These are phyloP conservation scores for Epinotia nisella DNA, from an alignment of 2,888 invertebrate species.

Conservation along the genomic window DNA sequence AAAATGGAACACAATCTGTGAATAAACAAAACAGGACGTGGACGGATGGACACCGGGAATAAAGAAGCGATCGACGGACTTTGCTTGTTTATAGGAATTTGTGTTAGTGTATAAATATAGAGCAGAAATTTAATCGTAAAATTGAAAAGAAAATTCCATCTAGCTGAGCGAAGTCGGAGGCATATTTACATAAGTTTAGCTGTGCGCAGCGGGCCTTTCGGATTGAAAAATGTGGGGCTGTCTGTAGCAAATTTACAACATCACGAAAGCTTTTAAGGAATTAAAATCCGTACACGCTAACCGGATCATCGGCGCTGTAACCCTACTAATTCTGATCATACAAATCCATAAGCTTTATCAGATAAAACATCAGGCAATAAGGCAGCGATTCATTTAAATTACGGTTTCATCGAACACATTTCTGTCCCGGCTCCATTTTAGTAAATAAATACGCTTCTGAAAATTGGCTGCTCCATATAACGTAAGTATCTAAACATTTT, in stretches of 20 bases:
- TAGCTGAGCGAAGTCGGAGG: slow-evolving; percentile 28
- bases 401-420: slow-evolving; percentile 18
- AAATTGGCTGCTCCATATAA: slow-evolving; percentile 1
- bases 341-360: slow-evolving; percentile 7
- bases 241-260: slow-evolving; percentile 28
- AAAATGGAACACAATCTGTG: slow-evolving; percentile 51
- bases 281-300: slow-evolving; percentile 25
- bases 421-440: slow-evolving; percentile 21
- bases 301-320: slow-evolving; percentile 4
- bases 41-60: slow-evolving; percentile 51
- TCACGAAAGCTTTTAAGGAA: slow-evolving; percentile 31
- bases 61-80: slow-evolving; percentile 59
- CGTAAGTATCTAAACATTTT: slow-evolving; percentile 12
- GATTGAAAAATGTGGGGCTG: slow-evolving; percentile 20
- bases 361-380: slow-evolving; percentile 10
- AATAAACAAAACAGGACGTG: slow-evolving; percentile 58
- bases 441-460: slow-evolving; percentile 1
- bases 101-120: slow-evolving; percentile 75
- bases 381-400: slow-evolving; percentile 1
- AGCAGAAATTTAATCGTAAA: slow-evolving; percentile 50
- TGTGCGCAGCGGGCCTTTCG: slow-evolving; percentile 11
- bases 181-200: slow-evolving; percentile 34
- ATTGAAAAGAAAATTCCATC: slow-evolving; percentile 31
- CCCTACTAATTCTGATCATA: slow-evolving; percentile 10
- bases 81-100: slow-evolving; percentile 80